phyloP scores from a whole-genome alignment of 1,140 invertebrate genomes.

The Caenorhabditis latens region DNA sequence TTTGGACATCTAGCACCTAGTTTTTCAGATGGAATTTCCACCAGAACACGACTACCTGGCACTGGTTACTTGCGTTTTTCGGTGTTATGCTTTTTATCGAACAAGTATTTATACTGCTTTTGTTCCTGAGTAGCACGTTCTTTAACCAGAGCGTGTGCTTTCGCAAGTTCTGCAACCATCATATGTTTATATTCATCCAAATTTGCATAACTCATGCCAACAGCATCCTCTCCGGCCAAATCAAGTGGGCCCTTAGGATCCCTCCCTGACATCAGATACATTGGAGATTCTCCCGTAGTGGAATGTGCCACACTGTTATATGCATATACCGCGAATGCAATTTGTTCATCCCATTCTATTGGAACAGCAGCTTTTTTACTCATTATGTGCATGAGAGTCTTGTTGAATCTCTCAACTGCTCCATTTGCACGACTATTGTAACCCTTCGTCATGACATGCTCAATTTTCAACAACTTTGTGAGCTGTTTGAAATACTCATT shows the following conservation, averaged over 20 bases:
- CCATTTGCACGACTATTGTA: constrained; percentile 57
- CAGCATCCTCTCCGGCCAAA: not conserved
- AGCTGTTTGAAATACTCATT: constrained; percentile 8
- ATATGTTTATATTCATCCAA: constrained; percentile 22
- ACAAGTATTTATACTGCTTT: not conserved
- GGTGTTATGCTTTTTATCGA: not conserved
- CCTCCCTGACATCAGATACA: constrained; percentile 9
- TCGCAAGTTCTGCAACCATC: not conserved
- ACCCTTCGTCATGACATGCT: not conserved
- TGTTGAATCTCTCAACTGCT: constrained; percentile 45
- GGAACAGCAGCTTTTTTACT: not conserved
- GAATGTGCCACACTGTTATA: not conserved
- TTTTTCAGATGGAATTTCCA: constrained; percentile 11
- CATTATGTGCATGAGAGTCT: constrained; percentile 4
- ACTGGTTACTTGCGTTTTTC: not conserved
- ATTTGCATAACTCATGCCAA: not conserved
- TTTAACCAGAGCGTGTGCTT: not conserved
- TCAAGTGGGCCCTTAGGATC: constrained; percentile 12
- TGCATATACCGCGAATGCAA: constrained; percentile 8
- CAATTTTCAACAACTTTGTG: constrained; percentile 2
- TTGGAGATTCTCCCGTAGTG: constrained; percentile 2
- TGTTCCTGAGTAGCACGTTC: not conserved
- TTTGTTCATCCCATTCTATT: constrained; percentile 48
- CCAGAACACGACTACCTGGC: not conserved
- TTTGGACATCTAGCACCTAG: constrained; percentile 4